Base-by-base conservation (phyloP, 2,888 invertebrate species). In the Ceramica pisi region DNA sequence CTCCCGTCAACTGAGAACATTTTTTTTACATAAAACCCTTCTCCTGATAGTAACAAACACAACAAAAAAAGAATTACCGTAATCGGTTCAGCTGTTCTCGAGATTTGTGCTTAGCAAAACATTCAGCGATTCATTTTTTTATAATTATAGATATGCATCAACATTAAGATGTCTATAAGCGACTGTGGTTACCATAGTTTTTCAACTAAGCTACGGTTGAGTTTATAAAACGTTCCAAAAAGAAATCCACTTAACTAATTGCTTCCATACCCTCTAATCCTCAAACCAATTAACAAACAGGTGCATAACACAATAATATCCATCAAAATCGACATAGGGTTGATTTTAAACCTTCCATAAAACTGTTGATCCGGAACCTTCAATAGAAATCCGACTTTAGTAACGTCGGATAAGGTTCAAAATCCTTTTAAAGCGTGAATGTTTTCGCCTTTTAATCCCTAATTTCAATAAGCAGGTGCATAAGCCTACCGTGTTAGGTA, bases 401-500 rank as follows among this genome's bases (percentile, higher is more conserved):
- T 0, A 1, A 14, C 1, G 16, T 0, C 1, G 4, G 1, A 14
- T 46, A 68, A 59, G 53, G 48, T 50, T 16, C 23, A 50, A 31
- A 69, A 23, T 59, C 14, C 7, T 2, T 2, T 1, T 3, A 60
- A 2, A 1, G 9, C 0, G 12, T 19, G 6, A 7, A 21, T 68
- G 44, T 76, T 70, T 76, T 76, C 19, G 38, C 56, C 14, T 46
- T 65, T 46, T 78, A 67, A 74, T 68, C 53, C 48, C 8, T n/a
- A 67, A 76, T 41, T 72, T 67, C 51, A 65, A 53, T 63, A 78
- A 78, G 66, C 71, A 75, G 77, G 70, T 84, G 84, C 84, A 80
- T 75, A 64, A 75, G 56, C 53, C 62, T 50, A 21, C 14, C 21
- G 19, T 63, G 21, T 66, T 63, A 66, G 68, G 63, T 77, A 53